Evolutionary conservation across 2,888 invertebrate species (phyloP).

Genomic region (Pristionchus entomophagus): DNA sequence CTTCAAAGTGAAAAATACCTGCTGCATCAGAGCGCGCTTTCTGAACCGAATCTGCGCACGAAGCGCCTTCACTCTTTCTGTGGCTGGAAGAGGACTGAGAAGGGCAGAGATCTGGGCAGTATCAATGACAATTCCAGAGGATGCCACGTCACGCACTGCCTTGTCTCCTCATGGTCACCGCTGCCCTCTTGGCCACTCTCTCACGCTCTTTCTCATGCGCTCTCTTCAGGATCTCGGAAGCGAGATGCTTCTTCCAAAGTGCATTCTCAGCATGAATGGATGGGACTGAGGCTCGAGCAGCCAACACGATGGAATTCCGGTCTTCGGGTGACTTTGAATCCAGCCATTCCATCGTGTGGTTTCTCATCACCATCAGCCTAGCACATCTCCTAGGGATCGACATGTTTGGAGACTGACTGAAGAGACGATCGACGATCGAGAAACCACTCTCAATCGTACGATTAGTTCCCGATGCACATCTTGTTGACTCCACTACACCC

Average conservation of each 20-base stretch:
- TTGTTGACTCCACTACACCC: background rate
- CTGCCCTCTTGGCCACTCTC: background rate
- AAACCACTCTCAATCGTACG: background rate
- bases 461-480: background rate
- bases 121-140: no score
- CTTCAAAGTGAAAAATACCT: background rate
- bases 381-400: background rate
- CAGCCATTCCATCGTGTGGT: conserved; percentile 3
- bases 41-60: conserved; percentile 1
- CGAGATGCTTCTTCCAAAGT: background rate
- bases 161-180: background rate
- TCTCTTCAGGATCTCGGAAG: background rate
- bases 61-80: background rate
- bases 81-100: background rate
- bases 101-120: no score
- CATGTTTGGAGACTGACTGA: background rate
- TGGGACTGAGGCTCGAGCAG: no score
- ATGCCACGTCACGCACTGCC: background rate
- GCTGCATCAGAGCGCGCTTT: background rate
- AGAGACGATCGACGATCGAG: background rate
- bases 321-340: background rate
- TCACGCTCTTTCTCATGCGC: background rate
- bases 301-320: background rate
- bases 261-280: no score
- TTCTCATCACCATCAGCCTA: background rate